These are phyloP conservation scores for Carettochelys insculpta DNA, from an alignment of 2,113 vertebrate genomes.

Conservation along the genomic window DNA sequence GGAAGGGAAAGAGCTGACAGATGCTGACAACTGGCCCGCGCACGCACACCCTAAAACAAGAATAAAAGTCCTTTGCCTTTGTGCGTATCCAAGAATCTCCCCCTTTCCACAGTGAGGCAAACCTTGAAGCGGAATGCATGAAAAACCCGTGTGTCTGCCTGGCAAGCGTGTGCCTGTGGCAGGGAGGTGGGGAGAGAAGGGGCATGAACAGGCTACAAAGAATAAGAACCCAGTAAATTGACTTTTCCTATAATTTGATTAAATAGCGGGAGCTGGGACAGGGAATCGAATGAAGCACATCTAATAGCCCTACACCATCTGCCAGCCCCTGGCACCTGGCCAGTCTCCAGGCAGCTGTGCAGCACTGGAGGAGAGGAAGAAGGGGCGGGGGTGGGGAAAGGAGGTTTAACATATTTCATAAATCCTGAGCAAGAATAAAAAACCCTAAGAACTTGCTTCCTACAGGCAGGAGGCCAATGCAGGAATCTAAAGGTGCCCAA, in stretches of 20 bases:
- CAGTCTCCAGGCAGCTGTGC: constrained; percentile 88
- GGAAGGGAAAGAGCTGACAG: constrained; percentile 3
- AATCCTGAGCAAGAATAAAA: background rate
- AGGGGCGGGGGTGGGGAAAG: background rate
- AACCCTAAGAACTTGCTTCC: background rate
- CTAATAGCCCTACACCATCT: constrained; percentile 88
- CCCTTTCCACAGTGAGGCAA: background rate
- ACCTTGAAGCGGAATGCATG: background rate
- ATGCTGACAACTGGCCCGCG: constrained; percentile 21
- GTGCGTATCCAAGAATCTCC: background rate
- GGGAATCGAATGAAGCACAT: constrained; percentile 86
- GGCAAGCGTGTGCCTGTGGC: background rate
- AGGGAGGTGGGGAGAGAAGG: background rate
- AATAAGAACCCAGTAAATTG: constrained; percentile 84
- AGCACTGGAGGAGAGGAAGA: constrained; percentile 64
- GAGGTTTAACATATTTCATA: background rate
- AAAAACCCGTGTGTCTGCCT: accelerated
- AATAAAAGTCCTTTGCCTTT: background rate
- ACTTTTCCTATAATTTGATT: constrained; percentile 92
- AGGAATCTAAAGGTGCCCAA: background rate
- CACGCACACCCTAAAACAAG: background rate
- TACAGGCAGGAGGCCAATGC: accelerated
- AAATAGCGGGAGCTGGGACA: constrained; percentile 84
- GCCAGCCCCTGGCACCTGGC: constrained; percentile 86
- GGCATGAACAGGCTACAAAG: constrained; percentile 58